Conservation (phyloP, 1,140 invertebrate genomes). For the Diorhabda elongata region DNA sequence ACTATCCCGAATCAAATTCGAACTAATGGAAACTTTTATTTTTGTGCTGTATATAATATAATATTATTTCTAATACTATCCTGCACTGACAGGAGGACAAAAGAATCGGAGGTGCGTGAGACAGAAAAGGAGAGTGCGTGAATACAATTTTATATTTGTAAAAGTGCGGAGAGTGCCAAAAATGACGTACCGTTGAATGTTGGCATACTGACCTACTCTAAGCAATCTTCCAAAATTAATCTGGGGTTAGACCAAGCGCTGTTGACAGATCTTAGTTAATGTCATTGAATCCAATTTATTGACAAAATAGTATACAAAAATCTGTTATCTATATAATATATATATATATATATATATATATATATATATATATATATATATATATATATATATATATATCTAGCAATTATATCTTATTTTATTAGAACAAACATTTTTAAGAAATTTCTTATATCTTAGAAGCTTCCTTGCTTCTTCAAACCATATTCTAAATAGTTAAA, state of each 20-base stretch:
- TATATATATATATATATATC: background rate
- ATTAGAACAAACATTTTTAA: background rate
- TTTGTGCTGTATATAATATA: too few species aligned
- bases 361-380: background rate
- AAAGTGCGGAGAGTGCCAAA: background rate
- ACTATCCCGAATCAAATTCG: too few species aligned
- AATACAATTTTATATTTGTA: conserved; percentile 1
- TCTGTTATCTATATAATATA: background rate
- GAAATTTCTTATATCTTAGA: too few species aligned
- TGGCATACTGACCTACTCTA: conserved; percentile 30
- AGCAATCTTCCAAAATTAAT: conserved; percentile 23
- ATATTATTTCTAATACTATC: too few species aligned
- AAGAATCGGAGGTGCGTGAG: background rate
- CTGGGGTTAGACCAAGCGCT: conserved; percentile 4
- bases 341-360: background rate
- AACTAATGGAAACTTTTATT: too few species aligned
- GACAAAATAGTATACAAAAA: too few species aligned
- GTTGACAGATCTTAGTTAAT: background rate
- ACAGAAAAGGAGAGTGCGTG: conserved; percentile 10
- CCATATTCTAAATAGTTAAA: too few species aligned
- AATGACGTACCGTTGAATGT: conserved; percentile 5
- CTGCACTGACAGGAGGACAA: background rate
- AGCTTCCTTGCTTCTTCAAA: too few species aligned
- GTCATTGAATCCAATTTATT: background rate
- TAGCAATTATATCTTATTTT: background rate